These are phyloP conservation scores for Chironomus riparius DNA, from an alignment of 2,888 invertebrate species.

Conservation along the genomic window DNA sequence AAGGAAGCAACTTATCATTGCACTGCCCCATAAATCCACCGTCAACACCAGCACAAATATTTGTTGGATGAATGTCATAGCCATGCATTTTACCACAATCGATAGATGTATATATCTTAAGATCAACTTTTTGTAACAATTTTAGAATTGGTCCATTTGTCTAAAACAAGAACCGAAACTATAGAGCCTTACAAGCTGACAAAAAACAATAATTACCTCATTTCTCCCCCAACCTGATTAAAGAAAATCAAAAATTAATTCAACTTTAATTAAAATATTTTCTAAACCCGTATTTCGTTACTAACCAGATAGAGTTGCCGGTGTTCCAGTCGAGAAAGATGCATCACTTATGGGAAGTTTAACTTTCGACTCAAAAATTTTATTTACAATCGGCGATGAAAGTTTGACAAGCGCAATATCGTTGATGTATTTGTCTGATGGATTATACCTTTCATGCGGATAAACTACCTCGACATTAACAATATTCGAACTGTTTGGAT, in stretches of 20 bases:
- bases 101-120: constrained; percentile 31
- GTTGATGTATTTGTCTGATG: constrained; percentile 34
- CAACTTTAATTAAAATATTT: neutral
- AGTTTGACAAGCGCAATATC: constrained; percentile 42
- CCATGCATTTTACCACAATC: constrained; percentile 30
- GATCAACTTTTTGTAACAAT: constrained; percentile 31
- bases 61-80: constrained; percentile 29
- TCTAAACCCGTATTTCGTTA: neutral
- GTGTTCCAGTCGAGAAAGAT: constrained; percentile 7
- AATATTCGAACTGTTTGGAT: constrained; percentile 32
- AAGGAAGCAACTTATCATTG: constrained; percentile 34
- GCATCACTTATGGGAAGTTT: neutral
- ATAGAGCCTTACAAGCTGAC: too few relatives aligned
- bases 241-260: neutral
- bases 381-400: constrained; percentile 30
- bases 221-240: neutral
- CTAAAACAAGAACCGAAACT: constrained; percentile 23
- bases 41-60: constrained; percentile 34
- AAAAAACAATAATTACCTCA: too few relatives aligned
- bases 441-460: constrained; percentile 37
- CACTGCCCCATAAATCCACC: constrained; percentile 36
- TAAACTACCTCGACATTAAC: constrained; percentile 34
- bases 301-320: constrained; percentile 11
- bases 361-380: neutral
- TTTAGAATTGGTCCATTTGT: constrained; percentile 29